These are phyloP conservation scores for Lampris megalopsis DNA, from an alignment of 2,113 vertebrate species.

Conservation along the genomic window DNA sequence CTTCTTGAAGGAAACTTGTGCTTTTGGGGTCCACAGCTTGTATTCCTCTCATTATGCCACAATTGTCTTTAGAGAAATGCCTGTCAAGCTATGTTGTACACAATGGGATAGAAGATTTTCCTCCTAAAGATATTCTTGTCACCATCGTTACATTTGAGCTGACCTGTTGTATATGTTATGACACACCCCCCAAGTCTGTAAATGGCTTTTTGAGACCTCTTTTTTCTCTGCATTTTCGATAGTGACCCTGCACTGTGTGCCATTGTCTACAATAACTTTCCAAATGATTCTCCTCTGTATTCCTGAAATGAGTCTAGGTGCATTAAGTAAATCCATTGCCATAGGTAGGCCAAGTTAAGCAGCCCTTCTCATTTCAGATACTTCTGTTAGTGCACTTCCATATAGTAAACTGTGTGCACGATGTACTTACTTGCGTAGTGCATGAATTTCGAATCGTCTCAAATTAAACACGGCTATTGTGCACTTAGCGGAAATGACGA, in stretches of 20 bases:
- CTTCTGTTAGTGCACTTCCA: too few relatives aligned
- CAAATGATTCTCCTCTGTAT: slow-evolving; percentile 26
- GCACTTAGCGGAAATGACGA: too few relatives aligned
- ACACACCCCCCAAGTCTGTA: not conserved
- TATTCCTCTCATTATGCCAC: slow-evolving; percentile 26
- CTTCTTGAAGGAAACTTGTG: slow-evolving; percentile 15
- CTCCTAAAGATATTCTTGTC: slow-evolving; percentile 21
- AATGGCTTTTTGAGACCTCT: too few relatives aligned
- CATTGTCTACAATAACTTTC: slow-evolving; percentile 21
- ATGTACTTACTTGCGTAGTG: too few relatives aligned
- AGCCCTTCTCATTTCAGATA: too few relatives aligned
- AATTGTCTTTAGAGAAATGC: slow-evolving; percentile 33
- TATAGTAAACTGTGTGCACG: too few relatives aligned
- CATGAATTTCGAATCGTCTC: too few relatives aligned
- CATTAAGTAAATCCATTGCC: slow-evolving; percentile 22
- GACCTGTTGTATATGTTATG: slow-evolving; percentile 3
- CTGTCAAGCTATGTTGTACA: slow-evolving; percentile 10
- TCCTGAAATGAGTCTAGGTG: slow-evolving; percentile 21
- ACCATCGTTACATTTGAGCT: slow-evolving; percentile 7
- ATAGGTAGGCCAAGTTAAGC: not conserved
- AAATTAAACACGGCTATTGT: too few relatives aligned
- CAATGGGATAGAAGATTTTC: slow-evolving; percentile 23
- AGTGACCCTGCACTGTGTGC: slow-evolving; percentile 26
- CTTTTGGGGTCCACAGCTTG: slow-evolving; percentile 21
- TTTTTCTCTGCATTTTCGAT: slow-evolving; percentile 13